Percentiles rank a stretch among this genome's conserved stretches.
phyloP scores from a whole-genome alignment of 2,888 invertebrate genomes.

The Lithosia quadra region DNA sequence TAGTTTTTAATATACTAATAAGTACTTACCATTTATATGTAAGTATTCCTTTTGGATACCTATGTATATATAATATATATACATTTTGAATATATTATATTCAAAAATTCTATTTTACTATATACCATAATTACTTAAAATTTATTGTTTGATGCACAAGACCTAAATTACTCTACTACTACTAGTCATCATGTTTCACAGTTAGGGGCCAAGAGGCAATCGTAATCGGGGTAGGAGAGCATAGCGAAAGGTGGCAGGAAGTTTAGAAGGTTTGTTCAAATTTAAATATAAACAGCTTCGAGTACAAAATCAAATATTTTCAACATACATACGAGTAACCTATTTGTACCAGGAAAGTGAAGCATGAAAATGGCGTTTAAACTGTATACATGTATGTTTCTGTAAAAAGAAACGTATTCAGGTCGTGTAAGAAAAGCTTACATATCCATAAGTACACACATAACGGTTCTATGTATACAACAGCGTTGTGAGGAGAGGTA shows the following conservation, averaged over 20 bases:
- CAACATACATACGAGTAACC: neutral
- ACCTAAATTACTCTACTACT: too few relatives aligned
- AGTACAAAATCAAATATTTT: neutral
- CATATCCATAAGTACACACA: constrained; percentile 6
- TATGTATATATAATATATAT: too few relatives aligned
- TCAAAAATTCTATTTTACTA: too few relatives aligned
- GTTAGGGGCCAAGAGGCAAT: too few relatives aligned
- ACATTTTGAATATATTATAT: too few relatives aligned
- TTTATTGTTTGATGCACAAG: too few relatives aligned
- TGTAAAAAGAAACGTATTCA: constrained; percentile 1
- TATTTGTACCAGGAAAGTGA: neutral
- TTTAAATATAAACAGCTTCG: neutral
- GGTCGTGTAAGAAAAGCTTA: constrained; percentile 10
- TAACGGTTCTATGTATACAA: constrained; percentile 10
- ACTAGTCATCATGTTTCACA: too few relatives aligned
- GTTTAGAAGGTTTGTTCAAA: neutral
- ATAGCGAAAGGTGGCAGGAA: neutral
- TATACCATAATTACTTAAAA: too few relatives aligned
- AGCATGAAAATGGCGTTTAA: constrained; percentile 8
- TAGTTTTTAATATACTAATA: too few relatives aligned
- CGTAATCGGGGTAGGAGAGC: neutral
- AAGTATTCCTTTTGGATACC: too few relatives aligned
- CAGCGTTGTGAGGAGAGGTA: constrained; percentile 2
- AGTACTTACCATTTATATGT: too few relatives aligned
- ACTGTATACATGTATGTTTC: constrained; percentile 4